Evolutionary conservation across 2,113 vertebrate species (phyloP), one percentile per base, ranked within the genome.

Genomic region (Calonectris borealis): DNA sequence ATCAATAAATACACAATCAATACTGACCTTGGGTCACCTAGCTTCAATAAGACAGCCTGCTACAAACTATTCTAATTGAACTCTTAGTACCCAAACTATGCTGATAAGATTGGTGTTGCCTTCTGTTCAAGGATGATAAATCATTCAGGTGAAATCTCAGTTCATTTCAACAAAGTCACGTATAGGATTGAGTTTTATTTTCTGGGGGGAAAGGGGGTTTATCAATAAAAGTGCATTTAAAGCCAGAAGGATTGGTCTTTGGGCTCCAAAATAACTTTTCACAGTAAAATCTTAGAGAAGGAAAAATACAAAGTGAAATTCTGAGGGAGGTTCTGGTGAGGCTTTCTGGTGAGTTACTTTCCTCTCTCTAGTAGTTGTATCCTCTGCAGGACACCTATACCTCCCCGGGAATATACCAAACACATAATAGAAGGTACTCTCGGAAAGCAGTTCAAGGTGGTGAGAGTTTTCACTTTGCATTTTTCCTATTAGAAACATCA

Each of bases 111-210:
- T 68, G 73, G 58, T 76, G 77, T 36, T 81, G 75, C 64, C 89
- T 93, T 82, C 85, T 94, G 57, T 84, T 93, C 77, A 69, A 68
- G 73, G 64, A 32, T 83, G 89, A 97, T 96, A 95, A 96, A 96
- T 96, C 83, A 83, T 79, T 79, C 4, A 1, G 42, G 46, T 88
- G 60, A 87, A 95, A 87, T 93, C 52, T 85, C 68, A 40, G 60
- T 91, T 92, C 19, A 29, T 90, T 94, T 86, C 84, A 91, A 71
- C 38, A 44, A 61, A 96, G 83, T 86, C 55, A 40, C n/a, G 16
- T n/a, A 46, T 27, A 68, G 58, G 66, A 66, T 11, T 77, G 61
- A 40, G 42, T 55, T 90, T 79, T 69, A 13, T 90, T 94, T 88
- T 88, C 40, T 79, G 62, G 22, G 44, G 44, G 58, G 29, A 78